Conservation (phyloP, 2,113 vertebrate species). For the Hypanus sabinus region DNA sequence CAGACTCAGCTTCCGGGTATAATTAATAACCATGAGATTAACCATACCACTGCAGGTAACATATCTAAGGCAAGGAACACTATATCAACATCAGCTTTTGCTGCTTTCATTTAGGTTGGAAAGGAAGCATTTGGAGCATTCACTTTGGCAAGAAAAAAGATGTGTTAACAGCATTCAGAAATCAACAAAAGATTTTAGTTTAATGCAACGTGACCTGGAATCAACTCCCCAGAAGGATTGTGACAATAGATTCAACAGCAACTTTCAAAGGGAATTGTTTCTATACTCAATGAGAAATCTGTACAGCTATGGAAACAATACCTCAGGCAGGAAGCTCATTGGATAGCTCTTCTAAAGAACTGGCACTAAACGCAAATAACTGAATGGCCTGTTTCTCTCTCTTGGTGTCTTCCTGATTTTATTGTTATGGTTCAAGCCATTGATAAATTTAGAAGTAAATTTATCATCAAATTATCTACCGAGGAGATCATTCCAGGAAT, state of each 20-base stretch:
- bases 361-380: neutral
- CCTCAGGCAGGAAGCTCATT: neutral
- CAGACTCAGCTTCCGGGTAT: neutral
- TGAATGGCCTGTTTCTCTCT: neutral
- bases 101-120: neutral
- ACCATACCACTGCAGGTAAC: slow-evolving; percentile 21
- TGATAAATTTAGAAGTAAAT: no score
- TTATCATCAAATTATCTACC: no score
- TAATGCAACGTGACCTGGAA: neutral
- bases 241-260: no score
- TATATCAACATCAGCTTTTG: neutral
- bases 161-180: neutral
- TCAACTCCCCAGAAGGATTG: neutral
- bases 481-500: neutral
- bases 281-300: neutral
- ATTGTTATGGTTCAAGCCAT: neutral
- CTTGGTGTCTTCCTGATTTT: neutral
- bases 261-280: neutral
- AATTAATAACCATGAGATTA: slow-evolving; percentile 31
- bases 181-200: neutral
- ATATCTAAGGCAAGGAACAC: neutral
- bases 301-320: neutral
- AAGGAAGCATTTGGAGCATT: neutral
- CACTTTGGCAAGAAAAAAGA: neutral
- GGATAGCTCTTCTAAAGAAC: no score